Evolutionary conservation across 2,797 vertebrate genomes (phyloP), one percentile per base, ranked within the genome.

Genomic region (Leptoclinus maculatus): DNA sequence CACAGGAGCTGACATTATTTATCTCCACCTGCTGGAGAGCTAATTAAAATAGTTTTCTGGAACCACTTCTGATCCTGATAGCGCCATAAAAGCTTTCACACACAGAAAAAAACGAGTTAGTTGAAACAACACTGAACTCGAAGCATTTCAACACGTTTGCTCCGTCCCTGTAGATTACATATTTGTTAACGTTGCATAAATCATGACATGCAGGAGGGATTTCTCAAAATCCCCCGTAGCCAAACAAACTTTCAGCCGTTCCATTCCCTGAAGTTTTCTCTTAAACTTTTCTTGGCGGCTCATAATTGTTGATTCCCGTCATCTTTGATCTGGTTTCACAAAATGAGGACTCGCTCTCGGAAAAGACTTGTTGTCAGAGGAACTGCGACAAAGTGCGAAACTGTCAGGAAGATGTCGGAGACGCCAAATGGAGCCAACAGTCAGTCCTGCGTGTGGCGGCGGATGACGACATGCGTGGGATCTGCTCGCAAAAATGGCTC

Each of bases 31-130:
- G 91, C 85, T 87, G 72, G 78, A 82, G 67, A 91, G 83, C 91
- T 90, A 94, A 94, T 94, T 94, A 93, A 93, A 93, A 90, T 23
- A 36, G 66, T 80, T 91, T 86, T 87, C 83, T 84, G 86, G 79
- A 91, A 67, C 80, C 80, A 59, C 64, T 86, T 87, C 80, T 60
- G 79, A 87, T 78, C 83, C 64, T 60, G 41, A 72, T 68, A 10
- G 56, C 13, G n/a, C 21, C 60, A 78, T 71, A 79, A 88, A 90
- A 75, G 66, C 59, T 75, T 77, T 64, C 10, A 74, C 4, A 56
- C 49, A 53, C 51, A 49, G 16, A 41, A 45, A 62, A 72, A 39
- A 19, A 59, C n/a, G 32, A 72, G 72, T 77, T 17, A 60, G 38
- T 41, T 71, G 25, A 76, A 83, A 78, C n/a, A 76, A 66, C 21